Conservation (phyloP, 2,797 vertebrate species). For the Mico argentatus region DNA sequence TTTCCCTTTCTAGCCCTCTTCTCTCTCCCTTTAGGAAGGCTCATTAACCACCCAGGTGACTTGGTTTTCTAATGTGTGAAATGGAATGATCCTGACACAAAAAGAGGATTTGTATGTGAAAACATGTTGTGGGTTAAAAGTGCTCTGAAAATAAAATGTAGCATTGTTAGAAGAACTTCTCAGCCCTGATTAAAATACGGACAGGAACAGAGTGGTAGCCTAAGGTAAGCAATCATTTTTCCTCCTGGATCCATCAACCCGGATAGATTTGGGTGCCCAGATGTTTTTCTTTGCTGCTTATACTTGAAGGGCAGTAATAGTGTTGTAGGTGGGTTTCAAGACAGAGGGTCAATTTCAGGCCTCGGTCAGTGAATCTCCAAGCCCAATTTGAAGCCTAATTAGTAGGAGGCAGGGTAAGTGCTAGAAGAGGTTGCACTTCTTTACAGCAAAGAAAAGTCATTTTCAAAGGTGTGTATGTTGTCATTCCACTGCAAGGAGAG, state of each 20-base stretch:
- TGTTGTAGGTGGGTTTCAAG: not conserved
- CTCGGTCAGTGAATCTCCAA: not conserved
- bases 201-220: not conserved
- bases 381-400: constrained; percentile 29
- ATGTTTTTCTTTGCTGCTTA: not conserved
- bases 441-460: constrained; percentile 12
- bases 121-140: not conserved
- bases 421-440: not conserved
- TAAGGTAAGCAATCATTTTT: not conserved
- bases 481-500: constrained; percentile 13
- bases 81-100: not conserved
- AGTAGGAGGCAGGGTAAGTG: not conserved
- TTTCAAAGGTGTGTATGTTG: constrained; percentile 35
- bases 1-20: not conserved
- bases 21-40: not conserved
- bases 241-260: not conserved
- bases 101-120: not conserved
- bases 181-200: not conserved
- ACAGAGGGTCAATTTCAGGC: not conserved
- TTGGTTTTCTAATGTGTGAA: constrained; percentile 11
- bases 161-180: not conserved
- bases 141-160: constrained; percentile 8
- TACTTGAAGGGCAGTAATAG: not conserved
- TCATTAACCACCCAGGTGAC: not conserved
- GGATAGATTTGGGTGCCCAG: not conserved